Base-by-base conservation (phyloP, 2,113 vertebrate genomes). In the Vulpes lagopus region DNA sequence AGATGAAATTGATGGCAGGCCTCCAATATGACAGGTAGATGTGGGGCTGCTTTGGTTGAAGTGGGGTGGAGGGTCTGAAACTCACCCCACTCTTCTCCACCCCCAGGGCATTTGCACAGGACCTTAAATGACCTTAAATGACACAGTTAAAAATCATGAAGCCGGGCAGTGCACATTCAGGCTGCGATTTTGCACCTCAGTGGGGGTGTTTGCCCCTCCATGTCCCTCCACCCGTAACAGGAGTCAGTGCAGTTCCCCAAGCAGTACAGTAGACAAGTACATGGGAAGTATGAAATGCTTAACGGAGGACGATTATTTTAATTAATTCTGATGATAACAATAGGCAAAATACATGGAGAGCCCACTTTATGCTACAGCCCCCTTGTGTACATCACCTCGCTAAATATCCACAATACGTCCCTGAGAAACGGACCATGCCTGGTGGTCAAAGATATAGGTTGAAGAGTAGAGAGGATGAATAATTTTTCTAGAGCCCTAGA, bases 81-180 rank as follows among this genome's bases (percentile, higher is more conserved):
- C n/a, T 89, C 30, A 38, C 2, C 1, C 2, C 2, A 4, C 27
- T 51, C 57, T 27, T 59, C 43, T 93, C 43, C 55, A 15, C 11
- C 14, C 30, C n/a, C 32, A 25, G 49, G 6, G 59, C 55, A 25
- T 62, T 51, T 30, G 65, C n/a, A 32, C 2, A 30, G 80, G 53
- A 53, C 27, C 30, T 17, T 35, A 25, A 93, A 35, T 23, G 32
- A 89, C 0, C 35, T 35, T 35, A 22, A 32, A n/a, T 69, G 51
- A 35, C 10, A 60, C 9, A 19, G 53, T 67, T 23, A 12, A 49
- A 76, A 30, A 69, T n/a, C 32, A 1, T 8, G 6, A 67, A 49
- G 20, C 12, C 15, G 35, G 23, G 22, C 0, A 5, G 1, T 3
- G 1, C 5, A 7, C 7, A 0, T 49, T 86, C 14, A 22, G 38